Conservation (phyloP, 2,888 invertebrate genomes). For the Drosophila mulleri region DNA sequence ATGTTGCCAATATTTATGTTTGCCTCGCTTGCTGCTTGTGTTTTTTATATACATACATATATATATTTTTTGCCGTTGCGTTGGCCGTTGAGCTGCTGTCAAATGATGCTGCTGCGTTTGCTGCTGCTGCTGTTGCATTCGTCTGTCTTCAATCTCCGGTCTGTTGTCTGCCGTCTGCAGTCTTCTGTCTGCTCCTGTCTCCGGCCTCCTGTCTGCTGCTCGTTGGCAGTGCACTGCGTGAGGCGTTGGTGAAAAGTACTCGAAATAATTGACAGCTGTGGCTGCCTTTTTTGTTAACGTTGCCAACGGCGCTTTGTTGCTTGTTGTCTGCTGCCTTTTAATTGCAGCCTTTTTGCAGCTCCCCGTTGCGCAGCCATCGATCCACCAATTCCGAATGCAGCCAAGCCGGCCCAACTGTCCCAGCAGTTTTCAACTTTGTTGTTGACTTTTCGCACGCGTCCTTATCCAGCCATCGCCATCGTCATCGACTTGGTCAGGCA, state of each 20-base stretch:
- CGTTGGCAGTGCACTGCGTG: conserved; percentile 64
- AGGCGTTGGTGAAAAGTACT: conserved; percentile 83
- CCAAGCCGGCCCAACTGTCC: conserved; percentile 25
- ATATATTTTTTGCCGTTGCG: conserved; percentile 15
- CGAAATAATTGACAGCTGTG: conserved; percentile 82
- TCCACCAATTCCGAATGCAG: conserved; percentile 29
- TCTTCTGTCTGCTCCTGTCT: conserved; percentile 1
- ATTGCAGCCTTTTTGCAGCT: conserved; percentile 77
- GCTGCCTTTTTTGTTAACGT: conserved; percentile 79
- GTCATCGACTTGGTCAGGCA: conserved; percentile 37
- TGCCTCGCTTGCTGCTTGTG: conserved; percentile 25
- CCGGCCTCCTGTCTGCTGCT: conserved; percentile 27
- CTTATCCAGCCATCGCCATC: conserved; percentile 26
- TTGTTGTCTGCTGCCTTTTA: conserved; percentile 68
- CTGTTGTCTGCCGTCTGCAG: conserved; percentile 8
- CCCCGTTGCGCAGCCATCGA: conserved; percentile 59
- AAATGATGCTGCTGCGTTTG: conserved; percentile 41
- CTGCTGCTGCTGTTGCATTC: conserved; percentile 20
- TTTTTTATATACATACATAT: conserved; percentile 4
- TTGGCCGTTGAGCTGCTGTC: conserved; percentile 59
- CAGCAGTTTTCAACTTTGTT: conserved; percentile 51
- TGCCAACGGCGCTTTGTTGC: conserved; percentile 52
- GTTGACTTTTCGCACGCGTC: conserved; percentile 62
- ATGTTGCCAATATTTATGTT: conserved; percentile 78
- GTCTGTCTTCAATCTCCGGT: conserved; percentile 38